Conservation (phyloP, 2,113 vertebrate genomes). For the Taurulus bubalis region DNA sequence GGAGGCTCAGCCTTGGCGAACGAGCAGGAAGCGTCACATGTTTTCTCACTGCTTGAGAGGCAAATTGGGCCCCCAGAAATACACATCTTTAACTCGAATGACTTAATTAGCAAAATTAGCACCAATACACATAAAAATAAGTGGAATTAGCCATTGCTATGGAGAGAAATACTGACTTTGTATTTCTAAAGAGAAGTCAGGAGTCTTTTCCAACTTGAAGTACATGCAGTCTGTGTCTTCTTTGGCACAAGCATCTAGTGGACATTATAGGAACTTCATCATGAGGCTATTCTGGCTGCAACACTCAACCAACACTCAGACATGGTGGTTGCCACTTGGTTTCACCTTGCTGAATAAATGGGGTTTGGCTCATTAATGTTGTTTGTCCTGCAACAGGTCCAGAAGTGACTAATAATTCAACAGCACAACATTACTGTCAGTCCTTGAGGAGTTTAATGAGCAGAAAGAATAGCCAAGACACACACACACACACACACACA, state of each 20-base stretch:
- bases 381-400: conserved; percentile 55
- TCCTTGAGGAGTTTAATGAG: conserved; percentile 63
- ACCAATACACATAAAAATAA: not conserved
- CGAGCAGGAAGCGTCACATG: not conserved
- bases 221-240: not conserved
- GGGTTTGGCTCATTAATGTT: conserved; percentile 47
- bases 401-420: conserved; percentile 65
- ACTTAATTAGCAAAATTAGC: conserved; percentile 23
- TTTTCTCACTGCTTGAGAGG: not conserved
- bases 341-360: conserved; percentile 62
- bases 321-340: conserved; percentile 28
- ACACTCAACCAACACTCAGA: conserved; percentile 12
- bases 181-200: not conserved
- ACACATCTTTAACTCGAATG: conserved; percentile 8
- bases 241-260: conserved; percentile 29
- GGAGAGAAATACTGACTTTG: not conserved
- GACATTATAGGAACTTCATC: conserved; percentile 21
- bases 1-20: not conserved
- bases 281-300: conserved; percentile 22
- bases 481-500: not conserved
- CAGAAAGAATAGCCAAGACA: conserved; percentile 44
- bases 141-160: not conserved
- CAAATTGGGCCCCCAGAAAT: conserved; percentile 13
- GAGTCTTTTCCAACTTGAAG: not conserved
- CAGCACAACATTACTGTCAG: conserved; percentile 52